Evolutionary conservation across 2,113 vertebrate species (phyloP).

Genomic region (Sprattus sprattus): DNA sequence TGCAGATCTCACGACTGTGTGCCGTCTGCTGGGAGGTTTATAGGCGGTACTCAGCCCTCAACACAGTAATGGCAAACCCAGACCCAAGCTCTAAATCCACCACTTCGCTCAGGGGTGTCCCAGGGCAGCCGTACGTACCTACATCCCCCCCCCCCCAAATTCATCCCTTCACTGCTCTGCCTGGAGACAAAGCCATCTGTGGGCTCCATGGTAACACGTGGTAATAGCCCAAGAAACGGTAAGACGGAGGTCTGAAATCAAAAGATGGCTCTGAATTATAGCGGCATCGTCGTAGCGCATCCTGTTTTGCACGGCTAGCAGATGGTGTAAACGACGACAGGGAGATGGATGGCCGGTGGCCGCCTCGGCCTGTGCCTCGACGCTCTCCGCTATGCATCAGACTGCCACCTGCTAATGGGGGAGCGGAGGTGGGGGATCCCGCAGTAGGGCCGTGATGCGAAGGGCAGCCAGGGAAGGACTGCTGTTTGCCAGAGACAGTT

Average conservation of each 20-base stretch:
- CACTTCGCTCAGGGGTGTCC: neutral
- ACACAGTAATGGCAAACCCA: constrained; percentile 22
- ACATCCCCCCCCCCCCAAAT: neutral
- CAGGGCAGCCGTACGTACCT: constrained; percentile 5
- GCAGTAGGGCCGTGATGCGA: neutral
- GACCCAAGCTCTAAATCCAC: constrained; percentile 6
- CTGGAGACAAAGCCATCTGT: neutral
- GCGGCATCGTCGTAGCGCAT: neutral
- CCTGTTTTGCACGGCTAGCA: neutral
- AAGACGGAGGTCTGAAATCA: neutral
- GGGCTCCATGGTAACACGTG: neutral
- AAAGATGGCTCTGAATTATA: neutral
- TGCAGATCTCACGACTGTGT: neutral
- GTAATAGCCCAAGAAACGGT: neutral
- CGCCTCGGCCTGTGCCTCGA: too few relatives aligned
- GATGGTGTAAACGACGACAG: neutral
- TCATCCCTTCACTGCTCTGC: neutral
- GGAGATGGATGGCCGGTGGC: neutral
- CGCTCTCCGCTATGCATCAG: neutral
- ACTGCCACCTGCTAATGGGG: neutral
- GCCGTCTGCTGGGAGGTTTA: neutral
- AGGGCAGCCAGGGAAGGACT: neutral
- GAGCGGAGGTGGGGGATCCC: neutral
- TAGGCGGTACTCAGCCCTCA: neutral
- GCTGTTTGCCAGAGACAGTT: neutral